Conservation (phyloP, 2,888 invertebrate species). For the Callyntrura sp. region DNA sequence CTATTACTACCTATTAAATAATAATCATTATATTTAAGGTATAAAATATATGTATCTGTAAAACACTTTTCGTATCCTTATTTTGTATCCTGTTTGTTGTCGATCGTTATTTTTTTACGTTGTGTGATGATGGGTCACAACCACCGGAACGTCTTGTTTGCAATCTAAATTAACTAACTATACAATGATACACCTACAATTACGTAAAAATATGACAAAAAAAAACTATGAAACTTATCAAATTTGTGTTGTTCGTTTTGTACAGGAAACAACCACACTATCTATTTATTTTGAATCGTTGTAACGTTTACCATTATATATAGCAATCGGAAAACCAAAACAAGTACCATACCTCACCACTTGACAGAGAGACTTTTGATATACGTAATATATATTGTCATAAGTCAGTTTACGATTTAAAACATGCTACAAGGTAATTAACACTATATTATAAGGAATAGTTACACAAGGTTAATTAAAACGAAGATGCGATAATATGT, state of each 20-base stretch:
- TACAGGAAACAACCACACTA: background rate
- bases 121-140: no score
- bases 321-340: background rate
- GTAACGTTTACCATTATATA: background rate
- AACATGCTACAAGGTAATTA: background rate
- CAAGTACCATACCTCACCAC: background rate
- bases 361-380: background rate
- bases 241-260: background rate
- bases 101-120: no score
- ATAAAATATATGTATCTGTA: no score
- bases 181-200: background rate
- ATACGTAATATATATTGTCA: background rate
- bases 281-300: conserved; percentile 2
- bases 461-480: no score
- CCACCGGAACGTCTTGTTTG: no score
- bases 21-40: no score
- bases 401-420: no score
- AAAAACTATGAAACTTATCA: background rate
- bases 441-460: background rate
- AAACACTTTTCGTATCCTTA: no score
- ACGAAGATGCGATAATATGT: no score
- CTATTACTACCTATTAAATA: no score
- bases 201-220: background rate
- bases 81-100: no score
- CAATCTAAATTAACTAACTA: background rate